Evolutionary conservation across 2,113 vertebrate species (phyloP).

Genomic region (Felis chaus): DNA sequence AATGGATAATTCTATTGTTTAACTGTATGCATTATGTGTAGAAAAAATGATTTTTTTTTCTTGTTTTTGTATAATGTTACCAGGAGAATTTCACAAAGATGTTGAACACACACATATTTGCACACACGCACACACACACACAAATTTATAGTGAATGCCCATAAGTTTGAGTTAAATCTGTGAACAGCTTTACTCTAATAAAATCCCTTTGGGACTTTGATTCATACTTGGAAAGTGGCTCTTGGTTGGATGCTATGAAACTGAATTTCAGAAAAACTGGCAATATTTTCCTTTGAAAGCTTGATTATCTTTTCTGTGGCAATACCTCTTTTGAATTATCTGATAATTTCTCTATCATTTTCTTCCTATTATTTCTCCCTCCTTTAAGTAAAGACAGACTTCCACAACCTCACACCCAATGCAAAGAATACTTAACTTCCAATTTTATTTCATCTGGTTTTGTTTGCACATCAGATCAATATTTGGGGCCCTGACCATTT

Average conservation of each 20-base stretch:
- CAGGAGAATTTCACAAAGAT: background rate
- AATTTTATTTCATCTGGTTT: background rate
- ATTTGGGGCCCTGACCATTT: constrained; percentile 38
- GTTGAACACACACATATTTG: background rate
- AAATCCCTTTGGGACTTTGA: background rate
- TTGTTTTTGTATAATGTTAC: background rate
- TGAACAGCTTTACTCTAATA: background rate
- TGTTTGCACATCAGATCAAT: constrained; percentile 14
- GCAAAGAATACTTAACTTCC: background rate
- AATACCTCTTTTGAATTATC: background rate
- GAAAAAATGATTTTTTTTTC: background rate
- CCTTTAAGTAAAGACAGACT: background rate
- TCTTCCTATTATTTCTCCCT: background rate
- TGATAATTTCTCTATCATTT: constrained; percentile 16
- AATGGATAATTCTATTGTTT: background rate
- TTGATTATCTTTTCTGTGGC: background rate
- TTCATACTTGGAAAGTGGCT: background rate
- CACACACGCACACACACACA: background rate
- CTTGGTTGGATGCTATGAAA: background rate
- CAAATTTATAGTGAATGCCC: background rate
- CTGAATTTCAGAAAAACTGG: background rate
- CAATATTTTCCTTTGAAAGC: background rate
- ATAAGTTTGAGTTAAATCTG: background rate
- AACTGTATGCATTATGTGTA: background rate
- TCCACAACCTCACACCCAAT: background rate